Conservation (phyloP, 2,113 vertebrate genomes). For the Melanostigma gelatinosum region DNA sequence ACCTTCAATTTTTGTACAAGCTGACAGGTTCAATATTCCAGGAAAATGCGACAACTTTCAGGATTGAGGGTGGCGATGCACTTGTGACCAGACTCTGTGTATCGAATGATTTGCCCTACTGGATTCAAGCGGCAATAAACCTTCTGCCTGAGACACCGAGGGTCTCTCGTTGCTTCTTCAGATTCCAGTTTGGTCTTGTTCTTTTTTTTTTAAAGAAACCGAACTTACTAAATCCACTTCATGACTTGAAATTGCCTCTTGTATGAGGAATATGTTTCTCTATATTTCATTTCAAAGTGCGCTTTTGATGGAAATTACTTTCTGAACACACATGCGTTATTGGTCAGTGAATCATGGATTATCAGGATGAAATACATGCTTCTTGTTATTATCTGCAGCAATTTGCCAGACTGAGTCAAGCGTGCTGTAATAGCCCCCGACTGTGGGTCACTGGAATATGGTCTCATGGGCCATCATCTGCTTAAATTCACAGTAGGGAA, state of each 20-base stretch:
- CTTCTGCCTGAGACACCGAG: neutral
- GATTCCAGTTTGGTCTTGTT: too few relatives aligned
- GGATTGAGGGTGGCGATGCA: neutral
- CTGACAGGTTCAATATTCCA: neutral
- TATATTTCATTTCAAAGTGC: neutral
- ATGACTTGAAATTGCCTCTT: neutral
- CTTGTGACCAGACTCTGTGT: neutral
- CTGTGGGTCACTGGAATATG: conserved; percentile 65
- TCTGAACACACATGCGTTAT: neutral
- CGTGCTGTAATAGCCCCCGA: conserved; percentile 51
- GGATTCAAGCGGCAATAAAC: neutral
- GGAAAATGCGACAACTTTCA: neutral
- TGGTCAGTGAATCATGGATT: conserved; percentile 2
- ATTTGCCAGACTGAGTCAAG: conserved; percentile 48
- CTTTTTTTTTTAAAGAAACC: neutral
- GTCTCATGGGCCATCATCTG: conserved; percentile 66
- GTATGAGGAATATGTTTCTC: neutral
- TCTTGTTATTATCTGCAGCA: conserved; percentile 11
- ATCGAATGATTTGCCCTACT: neutral
- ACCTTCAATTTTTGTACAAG: neutral
- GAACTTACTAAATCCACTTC: neutral
- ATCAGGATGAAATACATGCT: neutral
- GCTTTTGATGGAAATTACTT: neutral
- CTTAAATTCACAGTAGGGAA: conserved; percentile 49
- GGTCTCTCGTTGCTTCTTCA: too few relatives aligned